Base-by-base conservation (phyloP, 2,888 invertebrate species). In the Agrochola litura region DNA sequence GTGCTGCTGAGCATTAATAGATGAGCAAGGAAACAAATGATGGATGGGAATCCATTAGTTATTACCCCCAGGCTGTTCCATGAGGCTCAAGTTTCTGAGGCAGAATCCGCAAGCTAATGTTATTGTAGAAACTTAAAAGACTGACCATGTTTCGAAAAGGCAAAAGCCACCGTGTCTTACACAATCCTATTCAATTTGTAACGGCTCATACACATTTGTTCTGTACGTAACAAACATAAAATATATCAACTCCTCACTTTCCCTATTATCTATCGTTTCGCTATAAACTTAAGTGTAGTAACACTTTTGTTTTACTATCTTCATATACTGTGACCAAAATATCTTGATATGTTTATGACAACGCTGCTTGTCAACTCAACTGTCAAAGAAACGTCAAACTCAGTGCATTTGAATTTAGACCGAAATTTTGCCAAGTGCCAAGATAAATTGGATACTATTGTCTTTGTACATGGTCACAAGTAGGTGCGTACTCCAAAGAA, bases 401-500 rank as follows among this genome's bases (percentile, higher is more conserved):
- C 5, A 16, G 14, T 52, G 41, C 9, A 67, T 52, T 80, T 43
- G 16, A 73, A 66, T 54, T 61, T 73, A 30, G 60, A 25, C 30
- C 46, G 4, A 41, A n/a, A 61, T 46, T 66, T 30, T 22, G 8
- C 22, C 0, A 25, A 30, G 5, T 14, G 16, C 4, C 49, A n/a
- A 76, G 2, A 43, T 63, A 19, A 43, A 82, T 46, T 68, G 14
- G 25, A 25, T 25, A n/a, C 25, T 64, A 56, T 52, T 67, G 37
- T 82, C 60, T 77, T 22, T 52, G 1, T 60, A 75, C 90, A 90
- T 90, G 87, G 85, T 89, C 86, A 76, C 81, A 84, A 83, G 77
- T 90, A 88, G 88, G 89, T 84, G 88, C 77, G 88, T 85, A 79
- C 72, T 73, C 71, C 72, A 74, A 41, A 54, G n/a, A 76, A 73